Percentiles rank a stretch among this genome's conserved stretches.
phyloP scores from a whole-genome alignment of 2,888 invertebrate genomes.

The Lumbricus terrestris region DNA sequence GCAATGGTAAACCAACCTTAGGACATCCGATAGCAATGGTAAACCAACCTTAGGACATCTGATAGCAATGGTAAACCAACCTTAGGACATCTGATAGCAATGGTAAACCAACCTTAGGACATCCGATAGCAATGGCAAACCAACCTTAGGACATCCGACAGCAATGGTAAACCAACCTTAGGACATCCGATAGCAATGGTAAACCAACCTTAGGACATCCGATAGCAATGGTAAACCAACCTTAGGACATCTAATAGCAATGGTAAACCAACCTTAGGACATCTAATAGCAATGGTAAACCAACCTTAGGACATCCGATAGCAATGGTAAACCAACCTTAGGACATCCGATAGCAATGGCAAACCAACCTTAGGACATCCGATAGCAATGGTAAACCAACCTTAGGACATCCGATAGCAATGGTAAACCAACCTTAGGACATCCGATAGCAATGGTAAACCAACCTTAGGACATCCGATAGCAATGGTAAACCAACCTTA shows the following conservation, averaged over 20 bases:
- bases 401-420: no score
- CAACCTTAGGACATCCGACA: no score
- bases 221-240: slow-evolving; percentile 53
- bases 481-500: no score
- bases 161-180: slow-evolving; percentile 54
- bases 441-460: no score
- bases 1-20: slow-evolving; percentile 54
- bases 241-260: slow-evolving; percentile 53
- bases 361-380: no score
- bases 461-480: slow-evolving; percentile 47
- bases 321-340: slow-evolving; percentile 54
- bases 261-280: no score
- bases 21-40: slow-evolving; percentile 54
- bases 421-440: slow-evolving; percentile 47
- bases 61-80: slow-evolving; percentile 53
- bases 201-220: no score
- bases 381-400: slow-evolving; percentile 50
- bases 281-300: slow-evolving; percentile 53
- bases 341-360: slow-evolving; percentile 54
- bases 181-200: slow-evolving; percentile 54
- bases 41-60: no score
- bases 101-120: no score
- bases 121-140: slow-evolving; percentile 53
- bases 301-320: no score
- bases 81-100: slow-evolving; percentile 53